These are phyloP conservation scores for Neopipo cinnamomea DNA, from an alignment of 2,113 vertebrate genomes.

Conservation along the genomic window DNA sequence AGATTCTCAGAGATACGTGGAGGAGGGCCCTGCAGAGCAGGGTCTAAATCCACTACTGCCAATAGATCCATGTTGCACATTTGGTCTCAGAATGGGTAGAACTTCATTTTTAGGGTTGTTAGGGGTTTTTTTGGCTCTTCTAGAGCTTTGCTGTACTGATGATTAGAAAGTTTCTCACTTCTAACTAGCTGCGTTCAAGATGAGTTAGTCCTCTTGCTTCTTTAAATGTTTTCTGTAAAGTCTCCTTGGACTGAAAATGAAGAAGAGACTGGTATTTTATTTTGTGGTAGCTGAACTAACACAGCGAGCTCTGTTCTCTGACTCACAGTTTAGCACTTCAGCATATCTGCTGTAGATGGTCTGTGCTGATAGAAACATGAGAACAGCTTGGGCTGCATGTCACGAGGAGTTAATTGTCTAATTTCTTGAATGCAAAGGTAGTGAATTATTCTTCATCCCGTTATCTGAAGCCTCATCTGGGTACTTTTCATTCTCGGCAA, in stretches of 20 bases:
- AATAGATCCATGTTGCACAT: neutral
- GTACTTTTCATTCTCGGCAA: neutral
- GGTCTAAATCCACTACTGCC: neutral
- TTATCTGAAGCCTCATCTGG: slow-evolving; percentile 23
- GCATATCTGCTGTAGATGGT: slow-evolving; percentile 20
- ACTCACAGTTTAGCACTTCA: slow-evolving; percentile 9
- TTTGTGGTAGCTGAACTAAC: neutral
- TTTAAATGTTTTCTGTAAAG: neutral
- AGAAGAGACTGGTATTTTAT: neutral
- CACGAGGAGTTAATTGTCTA: slow-evolving; percentile 23
- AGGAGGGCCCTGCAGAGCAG: neutral
- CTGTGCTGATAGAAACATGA: neutral
- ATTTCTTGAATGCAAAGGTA: neutral
- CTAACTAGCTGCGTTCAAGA: accelerated
- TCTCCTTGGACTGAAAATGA: neutral
- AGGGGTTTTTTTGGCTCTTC: neutral
- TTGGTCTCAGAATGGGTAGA: neutral
- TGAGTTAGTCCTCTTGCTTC: neutral
- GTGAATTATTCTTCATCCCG: neutral
- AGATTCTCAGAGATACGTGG: neutral
- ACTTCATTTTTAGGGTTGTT: neutral
- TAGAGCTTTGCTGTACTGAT: neutral
- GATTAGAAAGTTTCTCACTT: neutral
- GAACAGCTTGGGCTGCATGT: neutral
- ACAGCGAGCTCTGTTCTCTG: neutral